phyloP scores from a whole-genome alignment of 2,888 invertebrate species.

The Darwinula stevensoni region DNA sequence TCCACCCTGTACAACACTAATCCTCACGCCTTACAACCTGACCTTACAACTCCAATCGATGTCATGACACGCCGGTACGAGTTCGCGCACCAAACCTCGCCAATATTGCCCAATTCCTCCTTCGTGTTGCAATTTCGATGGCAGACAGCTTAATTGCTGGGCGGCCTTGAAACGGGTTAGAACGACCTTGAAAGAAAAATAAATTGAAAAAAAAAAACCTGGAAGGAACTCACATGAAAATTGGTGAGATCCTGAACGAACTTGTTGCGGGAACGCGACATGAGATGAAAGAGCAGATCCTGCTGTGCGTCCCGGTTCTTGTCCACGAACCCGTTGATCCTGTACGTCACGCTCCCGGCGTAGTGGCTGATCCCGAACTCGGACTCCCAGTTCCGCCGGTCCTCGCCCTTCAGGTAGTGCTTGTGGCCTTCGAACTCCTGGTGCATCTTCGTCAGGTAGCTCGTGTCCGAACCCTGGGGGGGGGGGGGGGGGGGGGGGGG shows the following conservation, averaged over 20 bases:
- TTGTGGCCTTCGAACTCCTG: constrained; percentile 54
- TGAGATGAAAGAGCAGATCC: constrained; percentile 65
- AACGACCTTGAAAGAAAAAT: background rate
- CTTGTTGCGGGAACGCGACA: constrained; percentile 48
- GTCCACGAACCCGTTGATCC: constrained; percentile 53
- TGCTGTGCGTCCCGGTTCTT: constrained; percentile 78
- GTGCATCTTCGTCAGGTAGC: constrained; percentile 61
- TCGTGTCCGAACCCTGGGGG: constrained; percentile 46
- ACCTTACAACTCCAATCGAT: too few species aligned
- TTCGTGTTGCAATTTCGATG: background rate
- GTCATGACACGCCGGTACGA: too few species aligned
- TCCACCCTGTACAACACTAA: too few species aligned
- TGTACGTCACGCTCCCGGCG: constrained; percentile 60
- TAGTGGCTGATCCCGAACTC: constrained; percentile 71
- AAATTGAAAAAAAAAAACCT: background rate
- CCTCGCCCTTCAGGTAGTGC: constrained; percentile 46
- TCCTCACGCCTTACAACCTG: too few species aligned
- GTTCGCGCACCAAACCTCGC: too few species aligned
- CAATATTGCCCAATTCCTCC: too few species aligned
- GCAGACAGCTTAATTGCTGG: background rate
- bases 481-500: too few species aligned
- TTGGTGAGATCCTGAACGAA: constrained; percentile 46
- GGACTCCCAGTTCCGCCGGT: constrained; percentile 59
- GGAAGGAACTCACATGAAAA: constrained; percentile 16
- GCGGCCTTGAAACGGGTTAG: background rate